A percentile compares a stretch with the other conserved stretches of the same genome.
Conservation (phyloP, 1,140 invertebrate species). For the Notospermus geniculatus region DNA sequence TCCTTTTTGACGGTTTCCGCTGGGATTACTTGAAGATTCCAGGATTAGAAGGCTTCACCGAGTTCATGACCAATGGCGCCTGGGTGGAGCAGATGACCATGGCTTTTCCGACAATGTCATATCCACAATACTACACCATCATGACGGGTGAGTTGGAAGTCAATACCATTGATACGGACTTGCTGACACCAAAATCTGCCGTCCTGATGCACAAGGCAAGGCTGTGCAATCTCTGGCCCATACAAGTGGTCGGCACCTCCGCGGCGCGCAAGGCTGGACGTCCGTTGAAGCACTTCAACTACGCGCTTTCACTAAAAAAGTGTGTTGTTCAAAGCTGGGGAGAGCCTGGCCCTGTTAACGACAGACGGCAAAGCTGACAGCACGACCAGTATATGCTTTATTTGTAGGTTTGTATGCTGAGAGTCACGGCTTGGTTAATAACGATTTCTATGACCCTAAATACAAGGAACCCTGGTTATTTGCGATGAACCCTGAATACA, state of each 20-base stretch:
- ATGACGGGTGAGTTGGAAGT: conserved; percentile 52
- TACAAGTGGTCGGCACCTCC: too few relatives aligned
- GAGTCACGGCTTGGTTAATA: conserved; percentile 48
- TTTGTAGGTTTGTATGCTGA: conserved; percentile 41
- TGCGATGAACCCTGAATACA: conserved; percentile 29
- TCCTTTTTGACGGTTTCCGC: conserved; percentile 47
- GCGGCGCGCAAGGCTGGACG: too few relatives aligned
- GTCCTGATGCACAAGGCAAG: too few relatives aligned
- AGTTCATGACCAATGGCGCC: conserved; percentile 33
- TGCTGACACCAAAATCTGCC: too few relatives aligned
- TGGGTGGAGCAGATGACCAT: conserved; percentile 38
- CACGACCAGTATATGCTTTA: background rate
- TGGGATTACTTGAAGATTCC: conserved; percentile 43
- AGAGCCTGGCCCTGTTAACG: too few relatives aligned
- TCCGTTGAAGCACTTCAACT: too few relatives aligned
- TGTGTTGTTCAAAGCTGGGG: too few relatives aligned
- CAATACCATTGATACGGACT: too few relatives aligned
- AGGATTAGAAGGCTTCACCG: conserved; percentile 33
- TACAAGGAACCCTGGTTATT: conserved; percentile 31
- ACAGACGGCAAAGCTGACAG: too few relatives aligned
- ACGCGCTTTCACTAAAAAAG: too few relatives aligned
- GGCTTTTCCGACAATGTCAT: conserved; percentile 44
- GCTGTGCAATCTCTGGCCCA: too few relatives aligned
- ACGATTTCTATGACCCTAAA: conserved; percentile 55
- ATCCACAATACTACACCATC: conserved; percentile 50